These are phyloP conservation scores for Mycteria americana DNA, from an alignment of 2,797 vertebrate species.

Conservation along the genomic window DNA sequence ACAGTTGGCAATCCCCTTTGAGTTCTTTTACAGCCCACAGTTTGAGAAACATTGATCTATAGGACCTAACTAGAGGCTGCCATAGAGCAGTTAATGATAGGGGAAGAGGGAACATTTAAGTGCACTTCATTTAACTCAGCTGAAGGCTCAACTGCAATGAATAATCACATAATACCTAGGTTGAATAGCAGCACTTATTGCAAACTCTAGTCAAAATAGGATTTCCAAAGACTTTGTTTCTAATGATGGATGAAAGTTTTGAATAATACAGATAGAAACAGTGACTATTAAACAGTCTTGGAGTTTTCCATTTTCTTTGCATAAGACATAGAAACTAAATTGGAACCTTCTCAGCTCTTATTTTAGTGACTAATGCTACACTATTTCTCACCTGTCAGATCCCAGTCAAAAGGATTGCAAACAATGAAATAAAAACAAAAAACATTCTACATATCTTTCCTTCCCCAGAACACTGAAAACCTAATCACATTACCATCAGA, in stretches of 20 bases:
- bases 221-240: conserved; percentile 26
- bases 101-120: conserved; percentile 15
- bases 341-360: background rate
- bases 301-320: background rate
- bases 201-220: conserved; percentile 14
- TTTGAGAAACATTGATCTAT: conserved; percentile 29
- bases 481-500: background rate
- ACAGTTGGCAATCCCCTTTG: conserved; percentile 2
- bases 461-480: background rate
- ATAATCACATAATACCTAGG: conserved; percentile 1
- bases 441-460: background rate
- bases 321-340: background rate
- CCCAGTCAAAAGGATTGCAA: background rate
- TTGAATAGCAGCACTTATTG: background rate
- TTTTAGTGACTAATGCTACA: background rate
- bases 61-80: background rate
- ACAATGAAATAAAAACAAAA: background rate
- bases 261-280: background rate
- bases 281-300: background rate
- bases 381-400: background rate
- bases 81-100: conserved; percentile 13
- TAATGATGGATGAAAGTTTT: background rate
- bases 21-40: conserved; percentile 19
- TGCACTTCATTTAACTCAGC: conserved; percentile 29
- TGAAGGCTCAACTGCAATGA: conserved; percentile 12